Evolutionary conservation across 2,888 invertebrate genomes (phyloP), one percentile per base, ranked within the genome.

Genomic region (Sphinx pinastri): DNA sequence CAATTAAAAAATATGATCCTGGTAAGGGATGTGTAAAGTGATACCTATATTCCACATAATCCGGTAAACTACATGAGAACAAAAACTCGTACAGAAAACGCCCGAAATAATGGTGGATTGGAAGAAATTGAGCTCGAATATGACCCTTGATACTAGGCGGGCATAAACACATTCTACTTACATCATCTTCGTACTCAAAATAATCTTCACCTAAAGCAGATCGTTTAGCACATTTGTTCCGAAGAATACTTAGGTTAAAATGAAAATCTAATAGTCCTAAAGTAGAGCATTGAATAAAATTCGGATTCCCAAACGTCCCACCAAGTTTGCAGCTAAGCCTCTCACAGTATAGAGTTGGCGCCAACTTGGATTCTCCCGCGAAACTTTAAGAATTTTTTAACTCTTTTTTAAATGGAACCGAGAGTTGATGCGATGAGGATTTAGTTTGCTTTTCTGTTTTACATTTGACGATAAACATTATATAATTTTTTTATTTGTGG

Each of bases 381-480:
- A 73, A 89, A 89, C 77, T 89, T 90, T 76, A 71, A 73, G 85
- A 86, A 87, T 85, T 87, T 86, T 83, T 87, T 81, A 84, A 85
- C 83, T 79, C 78, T 87, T 89, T 89, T 88, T 89, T 87, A 82
- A 87, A 86, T 84, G 84, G 81, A 81, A 67, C 74, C 79, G 77
- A 76, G 81, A 80, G 77, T 79, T 78, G 76, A 75, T 71, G 77
- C 77, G 73, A 76, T 76, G 75, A 77, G 78, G 81, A 81, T 84
- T 84, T 83, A 72, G 77, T 71, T 73, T 71, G 47, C 49, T 59
- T 51, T 69, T 52, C 45, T 66, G 74, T 78, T 63, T 13, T 47
- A 49, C 13, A 13, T 63, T 38, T 12, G 38, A 38, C 38, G 49
- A 16, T 49, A 13, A 16, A 10, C 13, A 25, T 19, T 25, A 19